Conservation (phyloP, 1,140 invertebrate genomes). For the Uloborus diversus region DNA sequence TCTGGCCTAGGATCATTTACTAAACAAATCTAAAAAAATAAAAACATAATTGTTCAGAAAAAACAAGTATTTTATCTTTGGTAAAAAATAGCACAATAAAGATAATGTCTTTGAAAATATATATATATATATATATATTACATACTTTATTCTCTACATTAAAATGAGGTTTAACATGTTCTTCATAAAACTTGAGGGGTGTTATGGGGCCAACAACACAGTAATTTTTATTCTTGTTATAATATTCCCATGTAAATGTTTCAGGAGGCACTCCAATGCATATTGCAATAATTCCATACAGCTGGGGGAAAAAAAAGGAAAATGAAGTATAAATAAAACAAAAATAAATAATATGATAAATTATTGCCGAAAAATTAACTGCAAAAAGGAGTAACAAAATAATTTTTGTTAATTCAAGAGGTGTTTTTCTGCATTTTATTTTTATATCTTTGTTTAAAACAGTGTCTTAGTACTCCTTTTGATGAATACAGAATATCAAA, state of each 20-base stretch:
- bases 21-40: slow-evolving; percentile 75
- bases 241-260: slow-evolving; percentile 85
- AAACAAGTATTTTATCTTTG: too few species aligned
- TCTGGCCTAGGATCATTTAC: slow-evolving; percentile 83
- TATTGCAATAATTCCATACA: slow-evolving; percentile 85
- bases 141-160: slow-evolving; percentile 84
- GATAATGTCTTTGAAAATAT: background rate
- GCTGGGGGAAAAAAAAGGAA: slow-evolving; percentile 58
- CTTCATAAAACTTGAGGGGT: slow-evolving; percentile 82
- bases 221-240: slow-evolving; percentile 85
- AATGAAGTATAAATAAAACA: background rate
- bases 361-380: too few species aligned
- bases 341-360: too few species aligned
- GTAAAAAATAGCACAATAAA: too few species aligned
- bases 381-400: too few species aligned
- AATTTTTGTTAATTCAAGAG: too few species aligned
- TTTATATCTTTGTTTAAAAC: background rate
- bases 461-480: background rate
- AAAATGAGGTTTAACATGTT: slow-evolving; percentile 79
- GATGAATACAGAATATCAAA: too few species aligned
- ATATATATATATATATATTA: background rate
- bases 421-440: too few species aligned
- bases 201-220: slow-evolving; percentile 78
- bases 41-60: slow-evolving; percentile 23
- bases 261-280: slow-evolving; percentile 84